Conservation (phyloP, 2,888 invertebrate species). For the Ormyrus labotus region DNA sequence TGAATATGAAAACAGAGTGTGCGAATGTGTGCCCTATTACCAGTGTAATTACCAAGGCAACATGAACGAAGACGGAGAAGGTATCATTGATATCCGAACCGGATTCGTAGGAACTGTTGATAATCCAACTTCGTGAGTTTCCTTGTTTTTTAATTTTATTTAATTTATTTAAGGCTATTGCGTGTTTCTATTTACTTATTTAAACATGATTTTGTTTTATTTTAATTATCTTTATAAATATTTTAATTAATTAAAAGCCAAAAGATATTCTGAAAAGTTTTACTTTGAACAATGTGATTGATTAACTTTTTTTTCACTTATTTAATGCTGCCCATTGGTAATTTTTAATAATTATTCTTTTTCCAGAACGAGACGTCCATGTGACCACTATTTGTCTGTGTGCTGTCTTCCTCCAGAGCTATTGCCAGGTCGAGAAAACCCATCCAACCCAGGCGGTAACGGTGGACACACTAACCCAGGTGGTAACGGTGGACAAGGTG, state of each 20-base stretch:
- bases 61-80: constrained; percentile 40
- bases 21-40: constrained; percentile 53
- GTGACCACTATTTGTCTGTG: constrained; percentile 46
- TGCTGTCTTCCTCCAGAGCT: constrained; percentile 48
- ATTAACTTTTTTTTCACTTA: neutral
- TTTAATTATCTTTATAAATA: neutral
- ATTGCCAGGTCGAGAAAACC: neutral
- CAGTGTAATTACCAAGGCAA: constrained; percentile 45
- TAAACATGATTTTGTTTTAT: no score
- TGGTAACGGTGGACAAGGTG: neutral
- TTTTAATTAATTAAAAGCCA: neutral
- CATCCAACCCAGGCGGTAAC: no score
- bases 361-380: constrained; percentile 30
- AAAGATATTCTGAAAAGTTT: neutral
- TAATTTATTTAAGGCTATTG: no score
- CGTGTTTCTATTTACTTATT: no score
- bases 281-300: neutral
- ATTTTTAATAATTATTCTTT: neutral
- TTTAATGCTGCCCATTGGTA: neutral
- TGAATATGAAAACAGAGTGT: constrained; percentile 30
- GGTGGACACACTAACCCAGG: neutral
- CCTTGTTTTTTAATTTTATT: no score
- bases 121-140: constrained; percentile 14
- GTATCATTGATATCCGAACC: constrained; percentile 50
- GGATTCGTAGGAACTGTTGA: constrained; percentile 38